Evolutionary conservation across 2,113 vertebrate genomes (phyloP), one percentile per base, ranked within the genome.

Genomic region (Peromyscus californicus): DNA sequence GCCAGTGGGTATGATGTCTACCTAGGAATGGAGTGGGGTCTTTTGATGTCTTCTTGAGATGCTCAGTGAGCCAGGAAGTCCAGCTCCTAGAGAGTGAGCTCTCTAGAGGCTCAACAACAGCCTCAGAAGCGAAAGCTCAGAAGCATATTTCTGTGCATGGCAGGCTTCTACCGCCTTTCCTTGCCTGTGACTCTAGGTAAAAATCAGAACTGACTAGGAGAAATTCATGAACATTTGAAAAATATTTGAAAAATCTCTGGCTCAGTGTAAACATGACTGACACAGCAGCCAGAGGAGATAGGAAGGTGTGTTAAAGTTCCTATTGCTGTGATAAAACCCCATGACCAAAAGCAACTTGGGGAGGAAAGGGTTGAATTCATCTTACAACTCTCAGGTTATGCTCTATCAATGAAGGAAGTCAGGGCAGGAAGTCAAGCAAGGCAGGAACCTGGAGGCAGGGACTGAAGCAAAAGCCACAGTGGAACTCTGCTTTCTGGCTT

Each of bases 121-220:
- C 11, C 26, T 63, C 1, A 51, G 72, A 63, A 69, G 19, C 7
- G 19, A 67, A 83, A 17, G 67, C 29, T 80, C 36, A 54, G 87
- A 91, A 84, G 54, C 17, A 85, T 59, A n/a, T 72, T 67, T 9
- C 70, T 93, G 48, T 54, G 82, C 36, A 24, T 2, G 85, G 31
- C 63, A 21, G 54, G 82, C 74, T 36, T 48, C 39, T 69, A 61
- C 70, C 83, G 51, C 75, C 51, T 65, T 78, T 57, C 24, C 72
- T 79, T 42, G n/a, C 51, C 42, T 63, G 33, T 63, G 48, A 85
- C 89, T 94, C 72, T 7, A 24, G 63, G 69, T 72, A 67, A 91
- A 96, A 90, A 95, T 76, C 21, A 90, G 92, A 94, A 57, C 54
- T 67, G 79, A 85, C 1, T 85, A 82, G 83, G 96, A 75, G 88